Conservation (phyloP, 2,888 invertebrate species). For the Seira ritae region DNA sequence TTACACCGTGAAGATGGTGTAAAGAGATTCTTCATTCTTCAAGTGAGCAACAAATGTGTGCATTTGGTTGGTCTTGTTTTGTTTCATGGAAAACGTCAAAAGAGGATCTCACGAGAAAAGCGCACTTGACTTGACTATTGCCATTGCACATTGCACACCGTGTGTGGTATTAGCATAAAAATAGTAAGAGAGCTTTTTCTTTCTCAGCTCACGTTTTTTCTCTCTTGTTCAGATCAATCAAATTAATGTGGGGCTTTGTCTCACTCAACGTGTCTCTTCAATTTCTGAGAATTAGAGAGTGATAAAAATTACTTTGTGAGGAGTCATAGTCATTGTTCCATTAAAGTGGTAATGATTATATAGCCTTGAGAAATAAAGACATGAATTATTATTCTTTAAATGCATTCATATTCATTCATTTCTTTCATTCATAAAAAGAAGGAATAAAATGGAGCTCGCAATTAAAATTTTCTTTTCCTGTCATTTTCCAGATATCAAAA, state of each 20-base stretch:
- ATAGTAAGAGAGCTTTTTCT: neutral
- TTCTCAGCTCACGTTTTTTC: neutral
- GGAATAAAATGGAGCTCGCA: neutral
- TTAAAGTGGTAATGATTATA: no score
- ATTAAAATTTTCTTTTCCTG: slow-evolving; percentile 6
- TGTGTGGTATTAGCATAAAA: neutral
- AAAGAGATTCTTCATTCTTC: no score
- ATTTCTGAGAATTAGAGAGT: neutral
- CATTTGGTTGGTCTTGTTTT: no score
- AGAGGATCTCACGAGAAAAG: neutral
- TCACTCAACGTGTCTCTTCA: neutral
- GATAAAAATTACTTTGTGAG: no score
- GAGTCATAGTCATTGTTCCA: no score
- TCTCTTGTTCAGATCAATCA: neutral
- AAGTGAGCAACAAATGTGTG: no score
- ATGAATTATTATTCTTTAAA: no score
- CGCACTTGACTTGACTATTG: no score
- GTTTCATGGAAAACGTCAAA: neutral
- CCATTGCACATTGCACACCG: neutral
- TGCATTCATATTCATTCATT: no score
- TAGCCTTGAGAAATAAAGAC: neutral
- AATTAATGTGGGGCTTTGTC: neutral
- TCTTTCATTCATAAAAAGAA: no score
- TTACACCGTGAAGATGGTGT: no score
- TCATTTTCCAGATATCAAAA: slow-evolving; percentile 65